A percentile compares a stretch with the other conserved stretches of the same genome.
Conservation (phyloP, 2,113 vertebrate genomes). For the Proterorhinus semilunaris region DNA sequence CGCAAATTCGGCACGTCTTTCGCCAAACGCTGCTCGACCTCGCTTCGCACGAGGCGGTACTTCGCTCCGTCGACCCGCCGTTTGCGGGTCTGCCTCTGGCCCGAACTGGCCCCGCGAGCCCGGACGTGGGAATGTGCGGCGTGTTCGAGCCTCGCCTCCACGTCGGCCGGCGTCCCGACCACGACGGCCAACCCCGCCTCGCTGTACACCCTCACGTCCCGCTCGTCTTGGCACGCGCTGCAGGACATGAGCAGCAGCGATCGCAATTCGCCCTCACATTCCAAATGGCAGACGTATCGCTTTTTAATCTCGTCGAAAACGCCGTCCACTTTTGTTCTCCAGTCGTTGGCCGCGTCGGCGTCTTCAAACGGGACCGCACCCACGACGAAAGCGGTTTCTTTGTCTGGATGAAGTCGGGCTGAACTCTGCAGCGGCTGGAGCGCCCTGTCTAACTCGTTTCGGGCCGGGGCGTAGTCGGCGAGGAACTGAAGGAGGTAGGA, state of each 20-base stretch:
- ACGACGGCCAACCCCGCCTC: constrained; percentile 16
- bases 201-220: constrained; percentile 27
- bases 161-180: constrained; percentile 26
- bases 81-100: constrained; percentile 12
- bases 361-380: background rate
- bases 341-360: background rate
- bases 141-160: constrained; percentile 9
- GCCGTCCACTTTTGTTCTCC: constrained; percentile 20
- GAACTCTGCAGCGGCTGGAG: constrained; percentile 5
- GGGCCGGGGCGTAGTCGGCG: constrained; percentile 24
- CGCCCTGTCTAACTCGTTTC: constrained; percentile 6
- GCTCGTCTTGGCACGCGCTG: accelerated
- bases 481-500: constrained; percentile 36
- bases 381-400: constrained; percentile 3
- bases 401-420: constrained; percentile 29
- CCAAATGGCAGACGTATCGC: constrained; percentile 20
- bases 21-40: constrained; percentile 33
- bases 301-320: constrained; percentile 15
- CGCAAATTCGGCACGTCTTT: constrained; percentile 28
- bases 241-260: constrained; percentile 32
- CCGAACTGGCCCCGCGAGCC: background rate
- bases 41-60: constrained; percentile 49
- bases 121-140: background rate
- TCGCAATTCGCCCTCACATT: constrained; percentile 10
- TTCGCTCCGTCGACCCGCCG: constrained; percentile 44